These are phyloP conservation scores for Sthenelais limicola DNA, from an alignment of 2,888 invertebrate genomes.

Conservation along the genomic window DNA sequence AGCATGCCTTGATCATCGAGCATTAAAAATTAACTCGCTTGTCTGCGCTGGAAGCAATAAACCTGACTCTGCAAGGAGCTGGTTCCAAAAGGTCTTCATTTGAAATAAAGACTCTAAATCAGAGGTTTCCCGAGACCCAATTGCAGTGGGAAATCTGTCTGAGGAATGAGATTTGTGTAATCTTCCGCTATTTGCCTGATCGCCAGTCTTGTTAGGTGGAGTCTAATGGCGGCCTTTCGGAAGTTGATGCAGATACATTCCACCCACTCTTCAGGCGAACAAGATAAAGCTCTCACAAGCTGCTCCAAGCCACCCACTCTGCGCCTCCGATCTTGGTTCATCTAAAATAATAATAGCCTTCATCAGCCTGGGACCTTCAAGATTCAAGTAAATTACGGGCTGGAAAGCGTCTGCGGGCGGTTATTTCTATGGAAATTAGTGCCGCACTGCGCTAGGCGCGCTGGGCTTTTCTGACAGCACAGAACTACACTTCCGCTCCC, in stretches of 20 bases:
- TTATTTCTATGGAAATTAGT: conserved; percentile 24
- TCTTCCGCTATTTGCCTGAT: conserved; percentile 15
- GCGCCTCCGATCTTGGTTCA: no score
- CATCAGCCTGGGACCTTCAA: neutral
- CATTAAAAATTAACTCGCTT: no score
- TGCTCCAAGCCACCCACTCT: no score
- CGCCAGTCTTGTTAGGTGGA: no score
- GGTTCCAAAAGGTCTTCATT: no score
- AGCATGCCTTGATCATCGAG: no score
- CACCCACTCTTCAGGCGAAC: neutral
- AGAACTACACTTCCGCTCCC: neutral
- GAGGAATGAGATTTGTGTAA: conserved; percentile 22
- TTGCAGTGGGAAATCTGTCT: conserved; percentile 13
- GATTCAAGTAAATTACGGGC: conserved; percentile 9
- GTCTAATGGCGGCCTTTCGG: conserved; percentile 14
- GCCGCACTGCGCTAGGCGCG: neutral
- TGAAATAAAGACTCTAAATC: no score
- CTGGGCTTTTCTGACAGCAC: no score
- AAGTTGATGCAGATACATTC: neutral
- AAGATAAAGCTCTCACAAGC: conserved; percentile 27
- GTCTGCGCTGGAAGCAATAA: no score
- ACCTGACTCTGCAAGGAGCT: no score
- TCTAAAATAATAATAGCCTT: conserved; percentile 7
- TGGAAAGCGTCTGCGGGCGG: neutral
- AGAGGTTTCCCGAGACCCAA: no score